Conservation (phyloP, 2,888 invertebrate species). For the Machimus atricapillus region DNA sequence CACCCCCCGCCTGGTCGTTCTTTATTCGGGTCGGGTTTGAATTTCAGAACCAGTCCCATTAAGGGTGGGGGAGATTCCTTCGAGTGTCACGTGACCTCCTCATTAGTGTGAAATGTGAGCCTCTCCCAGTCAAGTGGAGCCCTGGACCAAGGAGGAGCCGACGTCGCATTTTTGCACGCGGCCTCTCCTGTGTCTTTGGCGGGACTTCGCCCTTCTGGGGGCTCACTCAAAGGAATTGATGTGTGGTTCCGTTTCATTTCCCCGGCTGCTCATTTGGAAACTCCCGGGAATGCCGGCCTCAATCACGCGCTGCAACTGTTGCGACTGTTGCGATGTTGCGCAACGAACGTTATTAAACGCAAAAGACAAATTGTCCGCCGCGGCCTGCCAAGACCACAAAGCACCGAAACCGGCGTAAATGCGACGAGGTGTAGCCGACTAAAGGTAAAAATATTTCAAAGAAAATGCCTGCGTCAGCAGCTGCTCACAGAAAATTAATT, state of each 20-base stretch:
- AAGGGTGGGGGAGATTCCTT: conserved; percentile 40
- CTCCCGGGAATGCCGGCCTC: background rate
- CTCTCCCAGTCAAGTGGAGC: conserved; percentile 34
- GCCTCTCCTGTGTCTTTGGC: background rate
- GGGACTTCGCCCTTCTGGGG: background rate
- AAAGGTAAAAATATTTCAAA: background rate
- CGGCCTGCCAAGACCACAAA: background rate
- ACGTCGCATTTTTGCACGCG: background rate
- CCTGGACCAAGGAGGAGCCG: background rate
- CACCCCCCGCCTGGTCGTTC: background rate
- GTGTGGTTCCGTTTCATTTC: background rate
- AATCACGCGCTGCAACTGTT: background rate
- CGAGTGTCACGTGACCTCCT: conserved; percentile 48
- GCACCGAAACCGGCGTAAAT: background rate
- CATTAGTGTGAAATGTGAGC: conserved; percentile 48
- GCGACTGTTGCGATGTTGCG: background rate
- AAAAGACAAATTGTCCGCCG: background rate
- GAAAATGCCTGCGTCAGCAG: background rate
- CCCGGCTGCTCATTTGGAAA: background rate
- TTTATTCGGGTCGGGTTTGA: background rate
- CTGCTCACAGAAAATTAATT: background rate
- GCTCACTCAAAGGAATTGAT: background rate
- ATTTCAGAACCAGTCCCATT: background rate
- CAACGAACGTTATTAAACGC: background rate
- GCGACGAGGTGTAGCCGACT: background rate